These are phyloP conservation scores for Polyommatus iphigenia DNA, from an alignment of 2,888 invertebrate genomes.

Conservation along the genomic window DNA sequence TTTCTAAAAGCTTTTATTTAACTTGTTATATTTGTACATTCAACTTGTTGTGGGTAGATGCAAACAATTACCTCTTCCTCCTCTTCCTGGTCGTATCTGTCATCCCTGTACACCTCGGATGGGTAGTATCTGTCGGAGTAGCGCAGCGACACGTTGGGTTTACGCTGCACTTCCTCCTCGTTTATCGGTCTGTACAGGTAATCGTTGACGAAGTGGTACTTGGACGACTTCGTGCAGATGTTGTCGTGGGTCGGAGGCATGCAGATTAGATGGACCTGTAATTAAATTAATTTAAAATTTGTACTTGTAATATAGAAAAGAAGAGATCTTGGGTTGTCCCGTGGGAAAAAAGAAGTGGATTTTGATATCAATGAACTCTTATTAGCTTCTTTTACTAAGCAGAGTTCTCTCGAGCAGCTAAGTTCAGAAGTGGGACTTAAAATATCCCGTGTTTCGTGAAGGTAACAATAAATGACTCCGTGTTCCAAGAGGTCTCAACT, in stretches of 20 bases:
- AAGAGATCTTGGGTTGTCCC: background rate
- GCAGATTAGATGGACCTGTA: conserved; percentile 93
- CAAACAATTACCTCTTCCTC: conserved; percentile 59
- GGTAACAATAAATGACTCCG: too few species aligned
- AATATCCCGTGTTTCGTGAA: too few species aligned
- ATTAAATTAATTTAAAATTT: background rate
- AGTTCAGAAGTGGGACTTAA: too few species aligned
- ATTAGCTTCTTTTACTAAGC: background rate
- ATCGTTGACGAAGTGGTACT: conserved; percentile 95
- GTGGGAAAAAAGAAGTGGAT: background rate
- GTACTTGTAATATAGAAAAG: background rate
- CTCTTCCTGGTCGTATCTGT: conserved; percentile 76
- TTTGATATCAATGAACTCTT: too few species aligned
- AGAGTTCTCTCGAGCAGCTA: too few species aligned
- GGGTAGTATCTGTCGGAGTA: conserved; percentile 93
- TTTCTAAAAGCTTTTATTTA: too few species aligned
- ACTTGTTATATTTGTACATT: too few species aligned
- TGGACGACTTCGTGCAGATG: conserved; percentile 92
- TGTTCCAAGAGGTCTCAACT: too few species aligned
- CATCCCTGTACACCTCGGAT: conserved; percentile 86
- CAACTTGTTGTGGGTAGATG: background rate
- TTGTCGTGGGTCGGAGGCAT: conserved; percentile 95
- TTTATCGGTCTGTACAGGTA: conserved; percentile 94
- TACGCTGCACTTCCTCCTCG: conserved; percentile 88
- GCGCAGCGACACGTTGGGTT: conserved; percentile 88